A percentile compares a stretch with the other conserved stretches of the same genome.
These are phyloP conservation scores for Siniperca obscura DNA, from an alignment of 2,797 vertebrate species.

Conservation along the genomic window DNA sequence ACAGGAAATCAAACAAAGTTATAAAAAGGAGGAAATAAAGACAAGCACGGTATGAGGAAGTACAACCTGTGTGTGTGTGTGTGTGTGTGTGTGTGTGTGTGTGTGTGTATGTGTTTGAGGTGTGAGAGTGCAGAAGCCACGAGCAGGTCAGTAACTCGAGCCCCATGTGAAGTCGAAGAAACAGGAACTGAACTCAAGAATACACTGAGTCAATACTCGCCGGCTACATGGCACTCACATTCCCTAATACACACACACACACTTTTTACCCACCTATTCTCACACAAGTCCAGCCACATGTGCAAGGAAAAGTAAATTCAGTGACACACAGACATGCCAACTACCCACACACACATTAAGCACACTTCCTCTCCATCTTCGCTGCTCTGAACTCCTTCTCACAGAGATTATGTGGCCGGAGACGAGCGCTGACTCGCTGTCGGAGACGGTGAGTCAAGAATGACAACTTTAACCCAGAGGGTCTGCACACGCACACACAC, in stretches of 20 bases:
- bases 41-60: neutral
- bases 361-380: conserved; percentile 6
- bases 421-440: conserved; percentile 41
- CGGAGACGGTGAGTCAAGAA: conserved; percentile 34
- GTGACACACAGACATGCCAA: neutral
- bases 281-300: neutral
- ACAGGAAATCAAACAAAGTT: neutral
- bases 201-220: conserved; percentile 63
- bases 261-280: neutral
- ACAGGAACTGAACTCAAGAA: conserved; percentile 68
- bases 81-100: neutral
- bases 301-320: neutral
- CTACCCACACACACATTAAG: conserved; percentile 11
- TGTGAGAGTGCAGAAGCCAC: conserved; percentile 63
- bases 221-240: conserved; percentile 55
- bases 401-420: conserved; percentile 65
- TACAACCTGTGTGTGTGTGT: neutral
- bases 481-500: conserved; percentile 8
- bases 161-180: conserved; percentile 76
- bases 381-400: conserved; percentile 50
- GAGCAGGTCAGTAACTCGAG: conserved; percentile 72
- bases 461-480: neutral
- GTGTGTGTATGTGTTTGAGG: conserved; percentile 29
- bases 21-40: neutral
- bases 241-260: conserved; percentile 47